Evolutionary conservation across 2,797 vertebrate species (phyloP), one percentile per base, ranked within the genome.

Genomic region (Sebastes wilsoni): DNA sequence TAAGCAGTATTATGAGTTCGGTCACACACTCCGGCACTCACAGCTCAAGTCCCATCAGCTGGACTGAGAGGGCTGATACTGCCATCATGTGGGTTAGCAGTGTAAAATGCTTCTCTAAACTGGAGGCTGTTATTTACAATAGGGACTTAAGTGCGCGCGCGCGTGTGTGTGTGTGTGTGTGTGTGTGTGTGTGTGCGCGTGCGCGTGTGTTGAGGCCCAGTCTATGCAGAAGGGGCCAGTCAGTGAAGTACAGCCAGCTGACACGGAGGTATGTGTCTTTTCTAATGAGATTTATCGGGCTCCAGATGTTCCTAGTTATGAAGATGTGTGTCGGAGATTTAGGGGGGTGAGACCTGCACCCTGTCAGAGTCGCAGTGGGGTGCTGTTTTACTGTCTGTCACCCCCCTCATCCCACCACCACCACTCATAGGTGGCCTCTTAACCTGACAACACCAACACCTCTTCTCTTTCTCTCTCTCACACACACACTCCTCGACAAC

Each of bases 261-360:
- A 89, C 91, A 92, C 72, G 75, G 68, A 87, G 83, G 88, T 89
- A 92, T 93, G 88, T 89, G 83, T 91, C 78, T 87, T 82, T 86
- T 86, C 80, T 88, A 87, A 90, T 90, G 84, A 91, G 86, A 94
- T 92, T 89, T 91, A 94, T 80, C 25, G 66, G 72, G 80, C 80
- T 89, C 91, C 93, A 94, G 90, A 93, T 93, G 93, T 93, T 93
- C 66, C 70, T 77, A 42, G 82, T 93, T 91, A 93, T 86, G 75
- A 92, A 92, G 92, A 93, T 93, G 91, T 93, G 89, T 87, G 88
- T 85, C 34, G 10, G 82, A 89, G 88, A 94, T 93, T 92, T 92
- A 90, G 84, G 87, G 89, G 87, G 89, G 89, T 81, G 83, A 94
- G 89, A 85, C 87, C 88, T 92, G 90, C 88, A 84, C 88, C 88